These are phyloP conservation scores for Aricia agestis DNA, from an alignment of 1,140 invertebrate species.

Conservation along the genomic window DNA sequence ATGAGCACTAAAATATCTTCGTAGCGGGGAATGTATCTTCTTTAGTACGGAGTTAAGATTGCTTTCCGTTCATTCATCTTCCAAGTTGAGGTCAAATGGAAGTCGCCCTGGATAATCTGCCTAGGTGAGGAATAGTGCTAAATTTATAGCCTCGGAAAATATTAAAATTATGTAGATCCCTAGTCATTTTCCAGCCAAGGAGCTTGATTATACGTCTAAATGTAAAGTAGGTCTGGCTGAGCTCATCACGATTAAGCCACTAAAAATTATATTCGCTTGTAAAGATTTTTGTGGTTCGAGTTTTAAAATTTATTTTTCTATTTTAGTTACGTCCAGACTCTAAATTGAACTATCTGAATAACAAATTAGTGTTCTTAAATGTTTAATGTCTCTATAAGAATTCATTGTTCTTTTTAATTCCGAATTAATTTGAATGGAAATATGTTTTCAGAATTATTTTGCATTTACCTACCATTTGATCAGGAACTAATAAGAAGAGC, in stretches of 20 bases:
- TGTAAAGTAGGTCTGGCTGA: background rate
- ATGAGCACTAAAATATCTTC: constrained; percentile 1
- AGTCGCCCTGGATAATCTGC: background rate
- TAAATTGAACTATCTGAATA: too few relatives aligned
- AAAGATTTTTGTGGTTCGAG: background rate
- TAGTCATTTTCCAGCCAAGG: background rate
- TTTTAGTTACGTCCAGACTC: too few relatives aligned
- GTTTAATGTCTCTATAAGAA: too few relatives aligned
- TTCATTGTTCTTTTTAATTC: too few relatives aligned
- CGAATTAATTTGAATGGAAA: too few relatives aligned
- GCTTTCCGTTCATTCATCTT: background rate
- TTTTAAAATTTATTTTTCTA: too few relatives aligned
- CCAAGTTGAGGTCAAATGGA: background rate
- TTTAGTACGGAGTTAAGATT: background rate
- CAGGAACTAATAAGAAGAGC: too few relatives aligned
- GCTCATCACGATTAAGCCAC: background rate
- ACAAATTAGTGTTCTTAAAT: too few relatives aligned
- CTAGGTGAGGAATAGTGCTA: background rate
- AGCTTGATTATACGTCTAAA: background rate
- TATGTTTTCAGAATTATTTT: too few relatives aligned
- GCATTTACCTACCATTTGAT: too few relatives aligned
- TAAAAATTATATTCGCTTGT: background rate
- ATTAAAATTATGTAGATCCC: constrained; percentile 6
- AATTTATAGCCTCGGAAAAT: background rate
- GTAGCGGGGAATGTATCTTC: background rate